These are phyloP conservation scores for Naja naja DNA, from an alignment of 2,113 vertebrate genomes.

Conservation along the genomic window DNA sequence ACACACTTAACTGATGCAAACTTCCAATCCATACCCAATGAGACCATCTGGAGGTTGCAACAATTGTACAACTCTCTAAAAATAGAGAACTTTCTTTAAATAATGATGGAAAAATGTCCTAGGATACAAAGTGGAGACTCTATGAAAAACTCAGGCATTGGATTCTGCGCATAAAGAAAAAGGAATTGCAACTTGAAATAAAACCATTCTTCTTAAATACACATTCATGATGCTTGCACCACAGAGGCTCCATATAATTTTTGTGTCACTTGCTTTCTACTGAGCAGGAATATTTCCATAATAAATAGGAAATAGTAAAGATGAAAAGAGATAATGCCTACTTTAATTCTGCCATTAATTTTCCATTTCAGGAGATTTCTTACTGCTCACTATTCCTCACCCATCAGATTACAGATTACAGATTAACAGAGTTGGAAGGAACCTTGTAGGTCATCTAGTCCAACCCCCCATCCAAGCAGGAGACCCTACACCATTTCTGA, in stretches of 20 bases:
- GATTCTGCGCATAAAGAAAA: background rate
- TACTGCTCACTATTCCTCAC: background rate
- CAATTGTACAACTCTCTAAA: background rate
- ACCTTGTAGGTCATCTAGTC: no score
- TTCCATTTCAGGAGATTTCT: background rate
- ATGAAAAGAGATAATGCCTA: background rate
- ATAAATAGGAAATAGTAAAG: background rate
- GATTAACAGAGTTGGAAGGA: no score
- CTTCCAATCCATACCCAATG: background rate
- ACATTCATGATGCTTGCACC: background rate
- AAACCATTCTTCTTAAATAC: constrained; percentile 1
- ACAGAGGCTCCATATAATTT: constrained; percentile 14
- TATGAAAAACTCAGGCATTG: background rate
- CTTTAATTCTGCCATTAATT: background rate
- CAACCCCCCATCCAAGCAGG: no score
- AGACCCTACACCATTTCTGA: no score
- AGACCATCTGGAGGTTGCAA: constrained; percentile 1
- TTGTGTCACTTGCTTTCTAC: background rate
- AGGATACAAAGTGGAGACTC: background rate
- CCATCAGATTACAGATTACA: no score
- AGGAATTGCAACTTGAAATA: constrained; percentile 13
- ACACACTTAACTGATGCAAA: constrained; percentile 23
- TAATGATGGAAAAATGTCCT: background rate
- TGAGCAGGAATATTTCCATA: constrained; percentile 8
- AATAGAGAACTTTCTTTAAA: background rate